phyloP scores from a whole-genome alignment of 2,888 invertebrate genomes.

The Dusona sp. region DNA sequence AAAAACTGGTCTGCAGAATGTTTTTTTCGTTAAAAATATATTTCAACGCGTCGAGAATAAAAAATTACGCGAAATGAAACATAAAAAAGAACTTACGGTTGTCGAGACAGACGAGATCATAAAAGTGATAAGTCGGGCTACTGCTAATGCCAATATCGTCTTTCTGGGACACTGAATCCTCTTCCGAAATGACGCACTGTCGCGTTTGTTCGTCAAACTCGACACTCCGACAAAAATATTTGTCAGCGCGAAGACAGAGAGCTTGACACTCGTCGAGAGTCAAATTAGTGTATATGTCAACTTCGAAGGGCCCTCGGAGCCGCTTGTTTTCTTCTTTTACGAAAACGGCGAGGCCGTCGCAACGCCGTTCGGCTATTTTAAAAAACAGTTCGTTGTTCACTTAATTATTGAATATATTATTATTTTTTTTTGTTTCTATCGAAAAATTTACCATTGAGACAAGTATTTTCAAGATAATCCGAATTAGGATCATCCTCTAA shows the following conservation, averaged over 20 bases:
- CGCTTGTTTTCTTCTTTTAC: slow-evolving; percentile 96
- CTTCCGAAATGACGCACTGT: slow-evolving; percentile 95
- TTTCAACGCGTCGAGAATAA: background rate
- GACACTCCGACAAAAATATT: slow-evolving; percentile 95
- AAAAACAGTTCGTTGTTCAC: background rate
- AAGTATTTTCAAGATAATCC: slow-evolving; percentile 96
- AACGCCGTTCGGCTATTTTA: slow-evolving; percentile 91
- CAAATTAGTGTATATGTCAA: slow-evolving; percentile 94
- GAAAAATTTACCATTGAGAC: slow-evolving; percentile 90
- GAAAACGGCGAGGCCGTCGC: slow-evolving; percentile 94
- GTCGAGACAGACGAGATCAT: slow-evolving; percentile 95
- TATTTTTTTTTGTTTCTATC: background rate
- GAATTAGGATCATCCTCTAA: slow-evolving; percentile 94
- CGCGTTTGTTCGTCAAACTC: slow-evolving; percentile 95
- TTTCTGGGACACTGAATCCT: slow-evolving; percentile 95
- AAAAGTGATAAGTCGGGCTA: slow-evolving; percentile 94
- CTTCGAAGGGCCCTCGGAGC: slow-evolving; percentile 94
- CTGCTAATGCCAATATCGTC: slow-evolving; percentile 94
- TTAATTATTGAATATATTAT: background rate
- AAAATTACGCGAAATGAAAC: background rate
- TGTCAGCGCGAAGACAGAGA: slow-evolving; percentile 94
- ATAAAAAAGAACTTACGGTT: slow-evolving; percentile 90
- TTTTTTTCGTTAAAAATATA: background rate
- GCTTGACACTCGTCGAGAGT: slow-evolving; percentile 95
- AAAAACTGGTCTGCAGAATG: background rate